These are phyloP conservation scores for Dipodomys ordii DNA, from an alignment of 2,113 vertebrate genomes.

Conservation along the genomic window DNA sequence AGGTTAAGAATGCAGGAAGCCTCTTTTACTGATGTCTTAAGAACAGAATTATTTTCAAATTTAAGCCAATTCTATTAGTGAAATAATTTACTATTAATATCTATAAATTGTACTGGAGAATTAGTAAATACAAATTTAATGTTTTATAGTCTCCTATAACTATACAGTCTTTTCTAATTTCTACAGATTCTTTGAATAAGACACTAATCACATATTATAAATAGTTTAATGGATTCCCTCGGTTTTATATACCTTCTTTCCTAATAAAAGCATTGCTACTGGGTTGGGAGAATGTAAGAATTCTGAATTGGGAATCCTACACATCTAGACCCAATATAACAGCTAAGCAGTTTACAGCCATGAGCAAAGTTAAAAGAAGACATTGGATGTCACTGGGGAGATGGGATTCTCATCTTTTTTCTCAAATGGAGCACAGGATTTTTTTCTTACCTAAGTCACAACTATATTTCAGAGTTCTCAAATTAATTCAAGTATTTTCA, in stretches of 20 bases:
- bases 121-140: constrained; percentile 66
- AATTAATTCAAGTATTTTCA: constrained; percentile 59
- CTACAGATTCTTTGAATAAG: constrained; percentile 58
- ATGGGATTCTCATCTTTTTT: constrained; percentile 81
- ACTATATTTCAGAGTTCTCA: constrained; percentile 62
- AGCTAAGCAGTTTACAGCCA: constrained; percentile 36
- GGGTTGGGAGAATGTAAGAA: background rate
- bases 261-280: constrained; percentile 41
- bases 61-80: constrained; percentile 76
- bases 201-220: constrained; percentile 38
- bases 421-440: constrained; percentile 53
- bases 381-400: constrained; percentile 83
- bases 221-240: constrained; percentile 76
- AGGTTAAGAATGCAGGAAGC: constrained; percentile 79
- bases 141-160: constrained; percentile 64
- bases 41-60: constrained; percentile 77
- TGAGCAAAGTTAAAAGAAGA: constrained; percentile 56
- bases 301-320: constrained; percentile 46
- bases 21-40: constrained; percentile 69
- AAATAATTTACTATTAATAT: constrained; percentile 57
- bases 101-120: constrained; percentile 67
- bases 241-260: constrained; percentile 24
- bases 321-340: constrained; percentile 30
- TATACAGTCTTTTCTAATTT: constrained; percentile 62
- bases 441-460: constrained; percentile 58